Percentiles rank a stretch among this genome's conserved stretches.
These are phyloP conservation scores for Chloroceryle aenea DNA, from an alignment of 2,113 vertebrate species.

Conservation along the genomic window DNA sequence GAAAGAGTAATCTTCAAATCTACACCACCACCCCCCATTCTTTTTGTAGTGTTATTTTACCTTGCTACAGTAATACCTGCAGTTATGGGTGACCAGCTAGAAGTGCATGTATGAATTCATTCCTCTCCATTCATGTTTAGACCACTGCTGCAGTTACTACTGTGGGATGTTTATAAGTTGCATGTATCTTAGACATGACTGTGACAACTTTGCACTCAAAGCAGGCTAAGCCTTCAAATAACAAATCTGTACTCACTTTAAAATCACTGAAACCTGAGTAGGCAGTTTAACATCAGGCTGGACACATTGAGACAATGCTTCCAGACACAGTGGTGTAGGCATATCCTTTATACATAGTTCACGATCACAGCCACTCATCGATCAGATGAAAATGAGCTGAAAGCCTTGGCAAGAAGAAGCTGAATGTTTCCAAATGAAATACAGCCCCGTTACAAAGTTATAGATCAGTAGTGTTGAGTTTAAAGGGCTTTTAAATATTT, in stretches of 20 bases:
- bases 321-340: not conserved
- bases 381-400: not conserved
- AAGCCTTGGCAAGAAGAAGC: not conserved
- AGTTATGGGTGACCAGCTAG: not conserved
- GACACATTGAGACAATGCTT: not conserved
- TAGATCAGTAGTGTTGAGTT: not conserved
- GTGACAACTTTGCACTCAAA: not conserved
- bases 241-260: not conserved
- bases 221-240: not conserved
- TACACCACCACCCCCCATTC: fast-evolving
- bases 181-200: not conserved
- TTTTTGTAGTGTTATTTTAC: not conserved
- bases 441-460: not conserved
- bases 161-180: not conserved
- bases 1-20: not conserved
- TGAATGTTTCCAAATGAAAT: conserved; percentile 8
- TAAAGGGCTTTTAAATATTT: not conserved
- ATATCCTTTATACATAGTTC: not conserved
- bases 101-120: not conserved
- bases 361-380: not conserved
- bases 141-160: not conserved
- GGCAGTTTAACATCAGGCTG: not conserved
- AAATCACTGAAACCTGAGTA: not conserved
- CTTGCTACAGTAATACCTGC: not conserved
- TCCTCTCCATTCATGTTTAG: not conserved